These are phyloP conservation scores for Acanthosoma haemorrhoidale DNA, from an alignment of 2,888 invertebrate species.

Conservation along the genomic window DNA sequence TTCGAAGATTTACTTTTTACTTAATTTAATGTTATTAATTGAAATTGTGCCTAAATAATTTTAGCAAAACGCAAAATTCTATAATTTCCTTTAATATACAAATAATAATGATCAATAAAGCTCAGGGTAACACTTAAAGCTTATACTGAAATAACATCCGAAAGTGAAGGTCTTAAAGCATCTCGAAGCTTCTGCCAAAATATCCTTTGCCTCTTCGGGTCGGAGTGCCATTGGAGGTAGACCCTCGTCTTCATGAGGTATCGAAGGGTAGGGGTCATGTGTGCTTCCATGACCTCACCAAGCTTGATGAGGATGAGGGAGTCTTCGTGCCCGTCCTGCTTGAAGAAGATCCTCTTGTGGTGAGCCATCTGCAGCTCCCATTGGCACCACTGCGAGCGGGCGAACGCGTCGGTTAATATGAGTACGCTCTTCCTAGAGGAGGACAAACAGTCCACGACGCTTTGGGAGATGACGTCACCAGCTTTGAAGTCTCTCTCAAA, in stretches of 20 bases:
- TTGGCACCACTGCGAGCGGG: conserved; percentile 66
- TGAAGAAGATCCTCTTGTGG: conserved; percentile 57
- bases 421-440: conserved; percentile 60
- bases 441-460: conserved; percentile 59
- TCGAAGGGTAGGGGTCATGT: conserved; percentile 56
- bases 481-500: conserved; percentile 64
- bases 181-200: conserved; percentile 44
- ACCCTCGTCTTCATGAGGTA: conserved; percentile 60
- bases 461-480: conserved; percentile 60
- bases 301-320: conserved; percentile 59
- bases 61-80: too few relatives aligned
- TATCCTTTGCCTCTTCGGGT: conserved; percentile 43
- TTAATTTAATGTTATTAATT: too few relatives aligned
- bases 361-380: conserved; percentile 66
- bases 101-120: too few relatives aligned
- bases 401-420: conserved; percentile 62
- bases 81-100: too few relatives aligned
- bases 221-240: conserved; percentile 58
- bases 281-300: conserved; percentile 53
- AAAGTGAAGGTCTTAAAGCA: conserved; percentile 28
- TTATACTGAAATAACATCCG: not conserved
- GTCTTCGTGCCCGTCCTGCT: conserved; percentile 52
- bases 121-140: too few relatives aligned
- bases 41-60: too few relatives aligned
- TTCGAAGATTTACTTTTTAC: too few relatives aligned